phyloP scores from a whole-genome alignment of 1,140 invertebrate genomes.

The Oncopeltus fasciatus region DNA sequence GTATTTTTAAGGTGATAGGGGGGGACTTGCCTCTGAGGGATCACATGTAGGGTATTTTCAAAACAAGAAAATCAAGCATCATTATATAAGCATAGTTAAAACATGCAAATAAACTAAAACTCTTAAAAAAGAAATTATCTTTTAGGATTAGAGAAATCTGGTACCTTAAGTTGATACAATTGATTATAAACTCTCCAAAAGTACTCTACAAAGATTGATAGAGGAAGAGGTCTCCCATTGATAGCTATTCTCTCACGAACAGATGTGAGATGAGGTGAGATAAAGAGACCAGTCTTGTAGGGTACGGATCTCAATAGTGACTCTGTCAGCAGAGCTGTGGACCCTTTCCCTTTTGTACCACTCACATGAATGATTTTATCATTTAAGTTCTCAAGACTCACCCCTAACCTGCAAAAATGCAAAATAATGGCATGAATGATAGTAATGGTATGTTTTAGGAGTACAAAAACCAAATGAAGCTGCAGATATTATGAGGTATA shows the following conservation, averaged over 20 bases:
- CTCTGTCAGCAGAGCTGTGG: constrained; percentile 76
- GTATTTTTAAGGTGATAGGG: too few species aligned
- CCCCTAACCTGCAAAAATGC: constrained; percentile 39
- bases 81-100: too few species aligned
- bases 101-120: too few species aligned
- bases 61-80: too few species aligned
- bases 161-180: constrained; percentile 34
- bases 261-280: constrained; percentile 85
- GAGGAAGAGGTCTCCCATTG: constrained; percentile 61
- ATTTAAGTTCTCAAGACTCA: constrained; percentile 47
- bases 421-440: too few species aligned
- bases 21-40: too few species aligned
- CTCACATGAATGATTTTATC: constrained; percentile 71
- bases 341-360: constrained; percentile 93
- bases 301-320: constrained; percentile 73
- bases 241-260: constrained; percentile 87
- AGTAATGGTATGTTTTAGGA: too few species aligned
- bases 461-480: too few species aligned
- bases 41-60: too few species aligned
- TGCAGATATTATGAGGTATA: too few species aligned
- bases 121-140: too few species aligned
- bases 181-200: constrained; percentile 72
- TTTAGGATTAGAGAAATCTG: too few species aligned
- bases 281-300: constrained; percentile 85
- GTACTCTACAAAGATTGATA: constrained; percentile 56